Evolutionary conservation across 64 coral and sea anemone species (phyloP), one percentile per base, ranked within the genome.

Genomic region (Cladopsammia gracilis): DNA sequence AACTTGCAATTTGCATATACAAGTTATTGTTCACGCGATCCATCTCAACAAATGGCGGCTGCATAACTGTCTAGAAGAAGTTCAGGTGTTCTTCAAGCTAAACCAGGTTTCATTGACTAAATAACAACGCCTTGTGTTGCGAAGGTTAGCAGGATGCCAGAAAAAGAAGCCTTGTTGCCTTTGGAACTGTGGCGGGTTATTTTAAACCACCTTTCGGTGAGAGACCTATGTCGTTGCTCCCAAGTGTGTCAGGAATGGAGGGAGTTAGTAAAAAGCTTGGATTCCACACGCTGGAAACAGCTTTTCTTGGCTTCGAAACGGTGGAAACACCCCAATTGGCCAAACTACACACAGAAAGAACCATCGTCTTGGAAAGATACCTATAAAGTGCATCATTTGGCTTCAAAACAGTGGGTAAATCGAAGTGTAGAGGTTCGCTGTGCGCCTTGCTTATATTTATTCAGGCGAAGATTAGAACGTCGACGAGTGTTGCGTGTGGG

Each of bases 301-400:
- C 85, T 99, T 3, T 99, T 94, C 52, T 81, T 99, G 13, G 82
- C 83, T 16, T 86, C 83, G 10, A 99, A 99, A 62, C 86, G 89
- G 49, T 99, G 98, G 98, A 94, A 91, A 72, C 94, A 99, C 89
- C 98, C 98, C 20, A 96, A 96, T 49, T 99, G 98, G 98, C 98
- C 98, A 49, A 99, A 96, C 57, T 91, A 77, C 48, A 85, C 94
- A 15, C 70, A 96, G 54, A 93, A 96, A 44, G 98, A 99, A 25
- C 98, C 98, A 5, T 87, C 76, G 16, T 99, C 98, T 19, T 99
- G 98, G 98, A 96, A 99, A 82, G 90, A 94, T 25, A 96, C 88
- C 43, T 99, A 99, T 61, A 99, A 99, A 44, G 75, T 73, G 3
- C 94, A 96, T 66, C 78, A 96, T 85, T 75, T 99, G 70, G 95